Conservation (phyloP, 2,888 invertebrate species). For the Orthonevra nobilis region DNA sequence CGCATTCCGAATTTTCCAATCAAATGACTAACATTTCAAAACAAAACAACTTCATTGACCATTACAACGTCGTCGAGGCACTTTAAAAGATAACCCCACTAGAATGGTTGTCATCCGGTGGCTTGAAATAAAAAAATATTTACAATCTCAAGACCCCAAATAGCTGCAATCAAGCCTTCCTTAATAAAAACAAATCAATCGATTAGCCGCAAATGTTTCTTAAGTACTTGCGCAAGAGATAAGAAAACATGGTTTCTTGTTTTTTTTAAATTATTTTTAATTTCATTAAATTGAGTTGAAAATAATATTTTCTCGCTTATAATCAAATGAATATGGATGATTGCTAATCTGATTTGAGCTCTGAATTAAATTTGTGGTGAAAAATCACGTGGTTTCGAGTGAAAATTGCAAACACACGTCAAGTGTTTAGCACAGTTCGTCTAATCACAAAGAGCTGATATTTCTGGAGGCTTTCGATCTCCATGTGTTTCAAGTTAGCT, state of each 20-base stretch:
- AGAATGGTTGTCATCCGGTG: not conserved
- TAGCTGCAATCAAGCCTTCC: not conserved
- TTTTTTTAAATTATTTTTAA: too few species aligned
- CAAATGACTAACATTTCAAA: not conserved
- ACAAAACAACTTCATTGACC: not conserved
- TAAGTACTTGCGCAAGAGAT: constrained; percentile 25
- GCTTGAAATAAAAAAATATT: not conserved
- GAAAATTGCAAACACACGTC: too few species aligned
- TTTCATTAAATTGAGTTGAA: not conserved
- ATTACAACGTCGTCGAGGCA: not conserved
- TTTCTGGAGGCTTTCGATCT: too few species aligned
- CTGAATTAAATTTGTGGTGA: too few species aligned
- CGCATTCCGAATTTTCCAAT: not conserved
- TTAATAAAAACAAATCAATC: constrained; percentile 17
- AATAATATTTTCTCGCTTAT: not conserved
- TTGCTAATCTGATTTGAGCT: not conserved
- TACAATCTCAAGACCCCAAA: too few species aligned
- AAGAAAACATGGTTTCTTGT: too few species aligned
- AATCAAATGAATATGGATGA: constrained; percentile 12
- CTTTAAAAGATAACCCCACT: not conserved
- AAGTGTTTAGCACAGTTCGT: too few species aligned
- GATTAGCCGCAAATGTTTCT: not conserved
- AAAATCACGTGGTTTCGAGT: too few species aligned
- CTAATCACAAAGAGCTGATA: too few species aligned
- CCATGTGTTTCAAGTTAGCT: too few species aligned